A percentile compares a stretch with the other conserved stretches of the same genome.
Conservation (phyloP, 2,888 invertebrate species). For the Osmoderma eremita region DNA sequence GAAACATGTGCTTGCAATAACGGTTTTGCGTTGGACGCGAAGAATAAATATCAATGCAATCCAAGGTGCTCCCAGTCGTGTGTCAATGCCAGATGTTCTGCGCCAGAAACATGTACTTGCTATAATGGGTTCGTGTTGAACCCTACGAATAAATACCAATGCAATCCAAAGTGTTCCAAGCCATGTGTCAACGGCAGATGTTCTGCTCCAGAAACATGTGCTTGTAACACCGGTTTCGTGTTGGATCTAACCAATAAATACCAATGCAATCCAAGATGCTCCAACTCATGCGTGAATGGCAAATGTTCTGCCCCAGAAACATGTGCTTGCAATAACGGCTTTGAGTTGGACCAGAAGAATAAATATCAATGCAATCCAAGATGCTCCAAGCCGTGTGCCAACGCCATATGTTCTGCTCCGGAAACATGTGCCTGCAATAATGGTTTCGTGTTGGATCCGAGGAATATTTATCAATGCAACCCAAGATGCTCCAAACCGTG, state of each 20-base stretch:
- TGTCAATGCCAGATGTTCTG: slow-evolving; percentile 40
- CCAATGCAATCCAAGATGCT: slow-evolving; percentile 53
- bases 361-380: slow-evolving; percentile 44
- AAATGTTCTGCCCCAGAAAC: slow-evolving; percentile 50
- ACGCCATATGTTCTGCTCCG: slow-evolving; percentile 45
- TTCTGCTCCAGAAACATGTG: slow-evolving; percentile 46
- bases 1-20: slow-evolving; percentile 30
- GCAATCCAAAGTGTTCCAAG: slow-evolving; percentile 52
- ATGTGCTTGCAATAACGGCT: slow-evolving; percentile 42
- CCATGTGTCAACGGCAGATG: slow-evolving; percentile 51
- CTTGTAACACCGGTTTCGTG: slow-evolving; percentile 40
- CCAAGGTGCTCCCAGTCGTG: slow-evolving; percentile 31
- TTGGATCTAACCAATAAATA: slow-evolving; percentile 39
- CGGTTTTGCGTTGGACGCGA: slow-evolving; percentile 27
- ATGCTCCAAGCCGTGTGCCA: slow-evolving; percentile 42
- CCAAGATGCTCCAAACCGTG: slow-evolving; percentile 45
- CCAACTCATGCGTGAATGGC: slow-evolving; percentile 46
- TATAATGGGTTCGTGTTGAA: slow-evolving; percentile 40
- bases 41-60: slow-evolving; percentile 36
- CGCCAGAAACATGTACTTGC: slow-evolving; percentile 40
- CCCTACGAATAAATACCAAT: slow-evolving; percentile 45
- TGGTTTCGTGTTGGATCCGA: slow-evolving; percentile 39
- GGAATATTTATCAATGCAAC: slow-evolving; percentile 41
- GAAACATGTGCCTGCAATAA: slow-evolving; percentile 44
- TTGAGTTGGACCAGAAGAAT: slow-evolving; percentile 26